phyloP scores from a whole-genome alignment of 2,797 vertebrate species.

The Hoplostethus atlanticus region DNA sequence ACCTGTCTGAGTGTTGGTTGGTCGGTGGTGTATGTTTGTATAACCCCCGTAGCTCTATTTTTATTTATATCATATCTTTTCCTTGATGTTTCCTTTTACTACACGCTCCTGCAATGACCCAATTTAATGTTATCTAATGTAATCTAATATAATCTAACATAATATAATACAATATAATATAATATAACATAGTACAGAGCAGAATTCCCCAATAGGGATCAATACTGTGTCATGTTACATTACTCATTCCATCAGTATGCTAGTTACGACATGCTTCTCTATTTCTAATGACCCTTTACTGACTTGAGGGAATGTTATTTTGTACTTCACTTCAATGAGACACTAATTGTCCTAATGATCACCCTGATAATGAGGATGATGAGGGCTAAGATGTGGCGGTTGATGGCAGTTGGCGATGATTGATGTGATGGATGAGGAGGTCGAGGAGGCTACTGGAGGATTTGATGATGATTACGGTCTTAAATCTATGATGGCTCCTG shows the following conservation, averaged over 20 bases:
- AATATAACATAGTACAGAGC: too few species aligned
- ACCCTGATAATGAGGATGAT: conserved; percentile 28
- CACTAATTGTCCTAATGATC: conserved; percentile 29
- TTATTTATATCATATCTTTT: too few species aligned
- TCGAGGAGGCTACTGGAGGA: conserved; percentile 19
- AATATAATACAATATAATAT: too few species aligned
- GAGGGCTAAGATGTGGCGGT: conserved; percentile 9
- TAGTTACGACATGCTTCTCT: conserved; percentile 5
- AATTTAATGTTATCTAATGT: too few species aligned
- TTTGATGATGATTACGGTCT: conserved; percentile 9
- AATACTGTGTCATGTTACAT: conserved; percentile 19
- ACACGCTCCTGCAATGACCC: too few species aligned
- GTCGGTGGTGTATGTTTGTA: too few species aligned
- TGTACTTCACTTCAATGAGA: conserved; percentile 23
- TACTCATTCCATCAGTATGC: conserved; percentile 3
- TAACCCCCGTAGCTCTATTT: too few species aligned
- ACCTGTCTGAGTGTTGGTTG: too few species aligned
- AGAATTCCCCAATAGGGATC: conserved; percentile 4
- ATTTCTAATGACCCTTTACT: conserved; percentile 36
- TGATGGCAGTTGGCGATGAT: conserved; percentile 11
- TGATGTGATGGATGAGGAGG: conserved; percentile 14
- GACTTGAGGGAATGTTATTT: conserved; percentile 7
- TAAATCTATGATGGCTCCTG: conserved; percentile 5
- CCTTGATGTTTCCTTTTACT: too few species aligned
- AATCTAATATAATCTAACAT: too few species aligned